Evolutionary conservation across 1,140 invertebrate genomes (phyloP), one percentile per base, ranked within the genome.

Genomic region (Papilio glaucus): DNA sequence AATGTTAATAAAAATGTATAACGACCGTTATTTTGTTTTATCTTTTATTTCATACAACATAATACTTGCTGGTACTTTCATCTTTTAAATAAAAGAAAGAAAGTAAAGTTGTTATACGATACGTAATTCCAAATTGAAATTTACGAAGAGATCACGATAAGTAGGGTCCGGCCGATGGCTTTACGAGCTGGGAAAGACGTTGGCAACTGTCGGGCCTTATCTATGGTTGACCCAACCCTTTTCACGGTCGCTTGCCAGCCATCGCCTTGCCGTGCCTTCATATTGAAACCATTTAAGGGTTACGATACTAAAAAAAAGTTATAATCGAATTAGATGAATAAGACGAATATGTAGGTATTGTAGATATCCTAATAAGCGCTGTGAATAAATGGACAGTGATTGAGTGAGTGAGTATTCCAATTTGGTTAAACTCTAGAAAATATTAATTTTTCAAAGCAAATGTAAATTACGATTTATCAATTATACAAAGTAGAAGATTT

Each of bases 121-220:
- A 26, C 74, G 78, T 79, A 76, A 77, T 82, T 86, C 81, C 78
- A 84, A 88, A 86, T 86, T 85, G 84, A 89, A 86, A 88, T 86
- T 83, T 85, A 83, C 76, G 80, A 78, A 84, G 78, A 81, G 76
- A 86, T 85, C 79, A 72, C 73, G 87, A 87, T 90, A 89, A 83
- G 79, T 82, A 81, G 83, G 84, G 80, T 82, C 83, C 75, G 75
- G 78, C 72, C 74, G 80, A 85, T 83, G 80, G 81, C 75, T 86
- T 89, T 88, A 88, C 84, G 84, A 89, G 81, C 84, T 84, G 85
- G 81, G 80, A 85, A 88, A 86, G 87, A 85, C 85, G 80, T 79
- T 82, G 77, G 78, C 79, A 84, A 84, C 84, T 82, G 85, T 82
- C 81, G 83, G 78, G 38, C 75, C 81, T 89, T 90, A 89, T 91